Evolutionary conservation across 2,113 vertebrate species (phyloP), one percentile per base, ranked within the genome.

Genomic region (Cisticola juncidis): DNA sequence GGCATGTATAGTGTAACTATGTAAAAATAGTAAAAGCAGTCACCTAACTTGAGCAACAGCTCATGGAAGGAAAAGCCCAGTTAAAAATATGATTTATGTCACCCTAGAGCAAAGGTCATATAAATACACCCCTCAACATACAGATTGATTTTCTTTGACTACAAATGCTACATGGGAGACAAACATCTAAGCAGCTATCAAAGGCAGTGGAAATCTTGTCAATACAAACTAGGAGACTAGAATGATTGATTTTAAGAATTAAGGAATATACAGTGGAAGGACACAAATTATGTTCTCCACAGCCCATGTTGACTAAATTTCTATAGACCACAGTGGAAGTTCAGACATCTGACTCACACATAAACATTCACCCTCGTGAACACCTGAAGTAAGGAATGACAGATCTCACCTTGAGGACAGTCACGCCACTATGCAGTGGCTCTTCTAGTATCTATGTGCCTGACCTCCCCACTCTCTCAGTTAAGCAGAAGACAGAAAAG

Each of bases 341-440:
- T 82, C 53, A 76, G 64, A 56, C 22, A 80, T 11, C 25, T 42
- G 48, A 62, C 42, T 69, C 17, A 26, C 14, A 45, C 22, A 71
- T 14, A 40, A 95, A 50, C 35, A 47, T 44, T 66, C 25, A 51
- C 9, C 47, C 14, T n/a, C 0, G 0, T 22, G 38, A 33, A 36
- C 15, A 64, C 6, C 9, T 79, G 48, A 82, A 82, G n/a, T 57
- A 28, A 50, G 45, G 15, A 38, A 48, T 45, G n/a, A 69, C 36
- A 51, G 76, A 82, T 72, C 40, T 53, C 53, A 62, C 57, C 51
- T 44, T 0, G 1, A 81, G 58, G 35, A 79, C 25, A 60, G 4
- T 47, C 60, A 47, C 21, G 8, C 51, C 85, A 72, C 44, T 13
- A 4, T 23, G 19, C 14, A 48, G 66, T 15, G n/a, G 19, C 79